phyloP scores from a whole-genome alignment of 2,113 vertebrate genomes.

The Dicaeum eximium region DNA sequence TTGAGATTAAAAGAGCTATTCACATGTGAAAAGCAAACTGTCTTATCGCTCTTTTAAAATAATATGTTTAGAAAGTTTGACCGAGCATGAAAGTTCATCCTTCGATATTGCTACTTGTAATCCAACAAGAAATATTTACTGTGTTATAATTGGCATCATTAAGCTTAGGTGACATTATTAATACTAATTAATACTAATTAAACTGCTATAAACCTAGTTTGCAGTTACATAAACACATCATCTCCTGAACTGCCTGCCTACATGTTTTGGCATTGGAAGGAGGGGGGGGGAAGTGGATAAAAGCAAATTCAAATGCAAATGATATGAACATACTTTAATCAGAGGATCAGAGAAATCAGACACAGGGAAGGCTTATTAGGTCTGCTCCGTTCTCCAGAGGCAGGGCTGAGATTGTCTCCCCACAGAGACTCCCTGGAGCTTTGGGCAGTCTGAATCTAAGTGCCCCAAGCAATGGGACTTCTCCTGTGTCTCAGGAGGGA shows the following conservation, averaged over 20 bases:
- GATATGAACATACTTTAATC: conserved; percentile 49
- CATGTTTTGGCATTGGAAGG: neutral
- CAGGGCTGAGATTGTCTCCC: neutral
- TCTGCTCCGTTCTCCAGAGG: neutral
- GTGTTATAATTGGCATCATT: conserved; percentile 78
- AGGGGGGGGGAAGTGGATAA: conserved; percentile 21
- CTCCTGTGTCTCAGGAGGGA: neutral
- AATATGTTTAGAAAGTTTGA: conserved; percentile 61
- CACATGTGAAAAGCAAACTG: conserved; percentile 15
- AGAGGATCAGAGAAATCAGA: conserved; percentile 56
- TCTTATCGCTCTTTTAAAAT: conserved; percentile 42
- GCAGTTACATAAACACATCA: conserved; percentile 66
- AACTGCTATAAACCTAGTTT: conserved; percentile 72
- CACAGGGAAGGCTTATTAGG: conserved; percentile 6
- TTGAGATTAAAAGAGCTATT: conserved; percentile 1
- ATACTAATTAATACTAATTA: conserved; percentile 73
- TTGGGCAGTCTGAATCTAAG: conserved; percentile 18
- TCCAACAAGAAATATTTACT: conserved; percentile 72
- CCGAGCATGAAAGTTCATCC: conserved; percentile 70
- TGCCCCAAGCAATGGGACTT: conserved; percentile 30
- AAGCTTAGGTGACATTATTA: conserved; percentile 79
- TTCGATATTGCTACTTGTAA: conserved; percentile 71
- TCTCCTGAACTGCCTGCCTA: conserved; percentile 24
- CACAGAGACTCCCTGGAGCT: conserved; percentile 28
- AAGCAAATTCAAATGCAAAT: conserved; percentile 67